phyloP scores from a whole-genome alignment of 2,113 vertebrate species.

The Apeltes quadracus region DNA sequence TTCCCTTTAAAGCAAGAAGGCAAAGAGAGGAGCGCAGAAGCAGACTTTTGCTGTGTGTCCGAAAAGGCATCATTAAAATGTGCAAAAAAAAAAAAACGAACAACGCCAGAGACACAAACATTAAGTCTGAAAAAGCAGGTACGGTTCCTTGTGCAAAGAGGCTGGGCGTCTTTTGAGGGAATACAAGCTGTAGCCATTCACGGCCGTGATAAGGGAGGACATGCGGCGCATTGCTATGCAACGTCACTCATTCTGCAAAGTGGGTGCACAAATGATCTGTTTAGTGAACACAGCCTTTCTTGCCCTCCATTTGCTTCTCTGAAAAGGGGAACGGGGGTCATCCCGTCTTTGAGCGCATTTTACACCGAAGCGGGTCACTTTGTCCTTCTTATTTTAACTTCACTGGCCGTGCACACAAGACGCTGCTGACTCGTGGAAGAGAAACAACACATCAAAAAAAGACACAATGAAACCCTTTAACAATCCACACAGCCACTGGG shows the following conservation, averaged over 20 bases:
- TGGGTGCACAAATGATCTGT: conserved; percentile 63
- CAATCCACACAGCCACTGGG: conserved; percentile 2
- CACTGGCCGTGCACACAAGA: conserved; percentile 19
- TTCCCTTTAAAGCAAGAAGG: conserved; percentile 65
- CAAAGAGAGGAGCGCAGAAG: conserved; percentile 23
- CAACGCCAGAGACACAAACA: conserved; percentile 53
- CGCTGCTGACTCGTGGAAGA: too few relatives aligned
- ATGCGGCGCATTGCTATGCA: conserved; percentile 40
- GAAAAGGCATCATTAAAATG: conserved; percentile 30
- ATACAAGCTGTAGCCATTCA: conserved; percentile 75
- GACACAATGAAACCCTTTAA: not conserved
- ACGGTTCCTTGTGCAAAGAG: conserved; percentile 58
- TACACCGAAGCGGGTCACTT: conserved; percentile 64
- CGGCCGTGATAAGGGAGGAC: conserved; percentile 58
- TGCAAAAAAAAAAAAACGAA: conserved; percentile 26
- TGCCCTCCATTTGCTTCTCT: conserved; percentile 52
- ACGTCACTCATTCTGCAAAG: conserved; percentile 73
- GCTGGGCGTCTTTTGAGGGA: conserved; percentile 63
- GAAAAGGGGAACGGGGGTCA: conserved; percentile 61
- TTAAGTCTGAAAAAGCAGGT: conserved; percentile 67
- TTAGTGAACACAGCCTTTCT: conserved; percentile 57
- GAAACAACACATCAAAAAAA: too few relatives aligned
- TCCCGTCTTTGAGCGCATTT: conserved; percentile 56
- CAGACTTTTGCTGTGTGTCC: conserved; percentile 37
- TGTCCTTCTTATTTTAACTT: conserved; percentile 62